A percentile compares a stretch with the other conserved stretches of the same genome.
Conservation (phyloP, 2,888 invertebrate genomes). For the Thecocarcelia acutangulata region DNA sequence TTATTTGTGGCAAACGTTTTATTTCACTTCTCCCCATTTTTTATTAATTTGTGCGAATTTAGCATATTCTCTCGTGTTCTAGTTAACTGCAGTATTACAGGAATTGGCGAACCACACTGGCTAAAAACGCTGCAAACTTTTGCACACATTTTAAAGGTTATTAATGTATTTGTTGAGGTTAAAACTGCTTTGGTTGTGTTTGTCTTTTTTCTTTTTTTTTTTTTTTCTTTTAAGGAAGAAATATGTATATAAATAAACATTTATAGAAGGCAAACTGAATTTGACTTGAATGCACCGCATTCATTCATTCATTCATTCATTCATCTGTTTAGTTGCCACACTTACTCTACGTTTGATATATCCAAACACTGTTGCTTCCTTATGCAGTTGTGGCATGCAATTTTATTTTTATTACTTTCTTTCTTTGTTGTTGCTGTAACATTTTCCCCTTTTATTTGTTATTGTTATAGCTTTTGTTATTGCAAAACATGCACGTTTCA, state of each 20-base stretch:
- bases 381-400: conserved; percentile 34
- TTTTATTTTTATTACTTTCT: conserved; percentile 9
- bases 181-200: not conserved
- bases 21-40: not conserved
- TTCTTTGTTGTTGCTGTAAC: not conserved
- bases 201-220: not conserved
- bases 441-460: not conserved
- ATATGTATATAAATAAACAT: not conserved
- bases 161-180: conserved; percentile 50
- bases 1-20: conserved; percentile 19
- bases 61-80: conserved; percentile 12
- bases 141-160: conserved; percentile 18
- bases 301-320: conserved; percentile 13
- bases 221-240: conserved; percentile 18
- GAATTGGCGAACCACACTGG: not conserved
- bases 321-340: not conserved
- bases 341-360: not conserved
- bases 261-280: not conserved
- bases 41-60: conserved; percentile 7
- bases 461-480: conserved; percentile 19
- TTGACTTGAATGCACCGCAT: conserved; percentile 25
- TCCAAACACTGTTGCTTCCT: conserved; percentile 52
- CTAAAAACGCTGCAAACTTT: not conserved
- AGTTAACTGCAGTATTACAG: conserved; percentile 6
- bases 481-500: conserved; percentile 28